phyloP scores from a whole-genome alignment of 2,888 invertebrate genomes.

The Phortica okadai region DNA sequence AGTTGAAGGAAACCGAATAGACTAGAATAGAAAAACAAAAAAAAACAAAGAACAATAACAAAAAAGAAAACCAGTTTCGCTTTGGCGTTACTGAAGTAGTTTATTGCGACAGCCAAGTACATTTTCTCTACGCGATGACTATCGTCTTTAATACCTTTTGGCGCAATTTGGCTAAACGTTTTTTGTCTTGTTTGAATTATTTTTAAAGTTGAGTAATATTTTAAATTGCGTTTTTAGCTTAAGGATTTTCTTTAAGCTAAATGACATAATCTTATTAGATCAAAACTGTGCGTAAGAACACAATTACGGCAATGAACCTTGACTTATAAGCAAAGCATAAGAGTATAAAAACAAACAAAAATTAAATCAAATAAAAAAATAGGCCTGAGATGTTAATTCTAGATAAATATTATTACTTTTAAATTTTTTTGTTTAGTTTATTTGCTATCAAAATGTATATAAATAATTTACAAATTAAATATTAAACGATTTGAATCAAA shows the following conservation, averaged over 20 bases:
- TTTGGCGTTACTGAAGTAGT: constrained; percentile 34
- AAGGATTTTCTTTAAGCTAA: not conserved
- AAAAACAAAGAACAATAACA: not conserved
- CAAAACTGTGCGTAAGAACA: constrained; percentile 8
- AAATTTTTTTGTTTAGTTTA: too few species aligned
- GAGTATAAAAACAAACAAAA: not conserved
- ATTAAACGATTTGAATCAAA: too few species aligned
- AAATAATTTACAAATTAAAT: too few species aligned
- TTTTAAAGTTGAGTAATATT: constrained; percentile 22
- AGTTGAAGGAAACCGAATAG: not conserved
- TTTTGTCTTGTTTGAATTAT: constrained; percentile 39
- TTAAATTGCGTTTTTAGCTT: not conserved
- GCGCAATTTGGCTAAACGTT: constrained; percentile 42
- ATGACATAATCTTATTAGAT: constrained; percentile 3
- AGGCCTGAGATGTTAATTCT: not conserved
- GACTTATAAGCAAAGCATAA: not conserved
- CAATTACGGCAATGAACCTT: not conserved
- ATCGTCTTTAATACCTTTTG: constrained; percentile 44
- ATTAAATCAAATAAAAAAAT: not conserved
- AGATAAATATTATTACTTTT: not conserved
- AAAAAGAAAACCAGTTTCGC: constrained; percentile 32
- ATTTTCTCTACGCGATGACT: constrained; percentile 38
- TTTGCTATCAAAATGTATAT: too few species aligned
- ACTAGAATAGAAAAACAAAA: not conserved
- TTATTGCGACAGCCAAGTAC: constrained; percentile 26